These are phyloP conservation scores for Thunnus maccoyii DNA, from an alignment of 2,113 vertebrate species.

Conservation along the genomic window DNA sequence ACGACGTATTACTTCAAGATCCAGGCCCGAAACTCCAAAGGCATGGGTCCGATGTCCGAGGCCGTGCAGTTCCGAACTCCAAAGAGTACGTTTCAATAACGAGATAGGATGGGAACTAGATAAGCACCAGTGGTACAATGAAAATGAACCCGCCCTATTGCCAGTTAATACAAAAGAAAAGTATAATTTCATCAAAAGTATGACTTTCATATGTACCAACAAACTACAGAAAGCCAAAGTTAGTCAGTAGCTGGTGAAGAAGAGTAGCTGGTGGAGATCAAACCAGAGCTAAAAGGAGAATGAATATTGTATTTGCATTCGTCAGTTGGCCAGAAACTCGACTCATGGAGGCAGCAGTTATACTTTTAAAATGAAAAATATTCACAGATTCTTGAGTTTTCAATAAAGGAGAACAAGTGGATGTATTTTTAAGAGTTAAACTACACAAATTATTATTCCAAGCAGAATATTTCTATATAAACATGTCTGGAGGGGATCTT, in stretches of 20 bases:
- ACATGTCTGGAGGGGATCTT: too few relatives aligned
- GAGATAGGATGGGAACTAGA: not conserved
- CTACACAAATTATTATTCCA: too few relatives aligned
- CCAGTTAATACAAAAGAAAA: not conserved
- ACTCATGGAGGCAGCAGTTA: not conserved
- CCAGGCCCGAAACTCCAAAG: constrained; percentile 98
- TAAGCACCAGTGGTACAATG: not conserved
- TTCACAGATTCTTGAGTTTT: too few relatives aligned
- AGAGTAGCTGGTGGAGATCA: too few relatives aligned
- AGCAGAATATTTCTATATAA: too few relatives aligned
- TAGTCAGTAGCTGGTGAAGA: not conserved
- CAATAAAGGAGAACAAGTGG: too few relatives aligned
- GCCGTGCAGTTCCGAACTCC: constrained; percentile 97
- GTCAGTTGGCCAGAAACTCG: not conserved
- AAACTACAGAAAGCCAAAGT: too few relatives aligned
- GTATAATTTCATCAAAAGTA: too few relatives aligned
- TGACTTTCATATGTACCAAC: not conserved
- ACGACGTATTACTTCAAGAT: constrained; percentile 99
- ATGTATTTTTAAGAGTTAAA: too few relatives aligned
- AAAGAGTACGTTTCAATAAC: constrained; percentile 88
- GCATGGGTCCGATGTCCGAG: constrained; percentile 99
- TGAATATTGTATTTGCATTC: constrained; percentile 11
- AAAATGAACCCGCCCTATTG: not conserved
- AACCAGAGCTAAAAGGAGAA: not conserved
- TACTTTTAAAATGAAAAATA: too few relatives aligned